phyloP scores from a whole-genome alignment of 2,888 invertebrate species.

The Plusia festucae region DNA sequence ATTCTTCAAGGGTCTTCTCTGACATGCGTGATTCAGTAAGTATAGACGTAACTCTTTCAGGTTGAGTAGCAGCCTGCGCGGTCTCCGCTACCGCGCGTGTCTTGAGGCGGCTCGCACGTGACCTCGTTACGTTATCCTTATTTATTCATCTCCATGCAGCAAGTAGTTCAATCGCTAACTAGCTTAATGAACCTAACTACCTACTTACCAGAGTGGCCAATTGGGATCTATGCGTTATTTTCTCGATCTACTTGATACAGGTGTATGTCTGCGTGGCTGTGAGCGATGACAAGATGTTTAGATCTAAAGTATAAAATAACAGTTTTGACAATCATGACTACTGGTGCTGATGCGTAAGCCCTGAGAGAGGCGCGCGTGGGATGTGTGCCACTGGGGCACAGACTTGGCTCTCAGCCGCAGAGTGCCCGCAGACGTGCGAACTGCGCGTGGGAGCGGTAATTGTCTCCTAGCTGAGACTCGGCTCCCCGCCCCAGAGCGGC shows the following conservation, averaged over 20 bases:
- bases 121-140: constrained; percentile 28
- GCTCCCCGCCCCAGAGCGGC: constrained; percentile 1
- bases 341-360: neutral
- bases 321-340: neutral
- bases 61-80: no score
- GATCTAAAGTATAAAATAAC: neutral
- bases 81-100: neutral
- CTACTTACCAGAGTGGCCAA: constrained; percentile 43
- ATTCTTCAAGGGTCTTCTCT: no score
- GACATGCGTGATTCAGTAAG: no score
- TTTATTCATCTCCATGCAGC: constrained; percentile 25
- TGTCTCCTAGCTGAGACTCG: constrained; percentile 58
- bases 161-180: constrained; percentile 40
- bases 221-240: constrained; percentile 30
- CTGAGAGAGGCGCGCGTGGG: constrained; percentile 24
- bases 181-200: constrained; percentile 50
- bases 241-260: neutral
- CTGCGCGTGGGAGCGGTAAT: constrained; percentile 63
- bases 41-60: no score
- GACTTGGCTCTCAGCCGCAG: neutral
- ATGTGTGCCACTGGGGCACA: constrained; percentile 31
- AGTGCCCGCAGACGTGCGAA: constrained; percentile 22
- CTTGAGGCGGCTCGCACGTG: neutral
- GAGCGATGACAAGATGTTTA: neutral
- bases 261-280: neutral